A percentile compares a stretch with the other conserved stretches of the same genome.
phyloP scores from a whole-genome alignment of 2,113 vertebrate genomes.

The Ancistrus triradiatus region DNA sequence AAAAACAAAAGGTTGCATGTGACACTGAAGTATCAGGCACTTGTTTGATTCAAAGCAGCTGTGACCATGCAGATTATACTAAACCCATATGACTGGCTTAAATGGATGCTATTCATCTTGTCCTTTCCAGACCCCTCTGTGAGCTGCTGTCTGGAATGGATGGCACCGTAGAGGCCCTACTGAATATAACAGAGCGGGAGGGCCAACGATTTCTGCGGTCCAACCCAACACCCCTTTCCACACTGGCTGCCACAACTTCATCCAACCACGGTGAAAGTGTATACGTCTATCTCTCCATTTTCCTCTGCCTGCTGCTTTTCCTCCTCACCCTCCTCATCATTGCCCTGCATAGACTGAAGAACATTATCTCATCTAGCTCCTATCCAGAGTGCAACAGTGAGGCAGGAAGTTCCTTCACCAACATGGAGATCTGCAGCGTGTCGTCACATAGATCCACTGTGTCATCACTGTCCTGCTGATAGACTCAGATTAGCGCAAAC shows the following conservation, averaged over 20 bases:
- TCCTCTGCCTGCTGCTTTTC: slow-evolving; percentile 89
- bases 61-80: no score
- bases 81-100: no score
- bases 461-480: slow-evolving; percentile 84
- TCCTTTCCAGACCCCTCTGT: not conserved
- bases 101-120: slow-evolving; percentile 1
- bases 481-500: no score
- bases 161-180: slow-evolving; percentile 43
- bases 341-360: slow-evolving; percentile 94
- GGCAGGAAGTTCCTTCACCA: slow-evolving; percentile 91
- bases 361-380: slow-evolving; percentile 90
- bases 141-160: slow-evolving; percentile 63
- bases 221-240: slow-evolving; percentile 80
- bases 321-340: slow-evolving; percentile 87
- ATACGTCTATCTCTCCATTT: slow-evolving; percentile 92
- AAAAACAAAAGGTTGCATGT: no score
- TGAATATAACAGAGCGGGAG: slow-evolving; percentile 61
- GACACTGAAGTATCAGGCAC: no score
- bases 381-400: slow-evolving; percentile 87
- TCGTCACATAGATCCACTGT: slow-evolving; percentile 86
- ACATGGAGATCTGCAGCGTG: slow-evolving; percentile 94
- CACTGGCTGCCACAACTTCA: slow-evolving; percentile 74
- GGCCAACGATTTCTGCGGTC: slow-evolving; percentile 84
- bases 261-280: slow-evolving; percentile 75
- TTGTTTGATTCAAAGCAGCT: no score